Conservation (phyloP, 2,797 vertebrate species). For the Amazona ochrocephala region DNA sequence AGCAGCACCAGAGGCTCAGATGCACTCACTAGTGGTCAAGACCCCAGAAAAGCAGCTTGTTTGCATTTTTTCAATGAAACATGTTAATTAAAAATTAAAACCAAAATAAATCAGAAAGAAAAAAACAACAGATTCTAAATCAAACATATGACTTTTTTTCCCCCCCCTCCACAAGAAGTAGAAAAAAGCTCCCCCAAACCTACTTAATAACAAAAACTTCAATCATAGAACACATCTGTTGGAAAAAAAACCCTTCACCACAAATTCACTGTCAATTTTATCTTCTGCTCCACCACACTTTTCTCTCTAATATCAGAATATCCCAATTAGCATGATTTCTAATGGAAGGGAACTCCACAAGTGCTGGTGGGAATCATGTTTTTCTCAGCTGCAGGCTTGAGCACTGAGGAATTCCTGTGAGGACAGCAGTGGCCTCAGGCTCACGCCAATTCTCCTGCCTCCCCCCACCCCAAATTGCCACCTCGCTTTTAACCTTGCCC, state of each 20-base stretch:
- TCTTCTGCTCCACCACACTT: not conserved
- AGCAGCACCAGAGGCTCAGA: not conserved
- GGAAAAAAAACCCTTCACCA: not conserved
- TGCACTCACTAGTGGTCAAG: not conserved
- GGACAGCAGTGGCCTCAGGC: not conserved
- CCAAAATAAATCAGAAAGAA: not conserved
- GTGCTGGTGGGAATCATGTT: accelerated
- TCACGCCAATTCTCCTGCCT: not conserved
- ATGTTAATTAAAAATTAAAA: not conserved
- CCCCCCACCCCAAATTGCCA: not conserved
- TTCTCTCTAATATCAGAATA: not conserved
- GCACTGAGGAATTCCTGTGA: not conserved
- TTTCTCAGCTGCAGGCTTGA: not conserved
- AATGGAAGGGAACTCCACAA: not conserved
- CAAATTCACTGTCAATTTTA: not conserved
- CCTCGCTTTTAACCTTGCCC: not conserved
- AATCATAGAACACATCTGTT: accelerated
- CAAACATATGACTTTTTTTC: not conserved
- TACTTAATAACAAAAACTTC: not conserved
- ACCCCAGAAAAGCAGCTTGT: not conserved
- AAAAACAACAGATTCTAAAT: not conserved
- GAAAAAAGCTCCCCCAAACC: not conserved
- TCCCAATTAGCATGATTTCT: not conserved
- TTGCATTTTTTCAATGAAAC: not conserved
- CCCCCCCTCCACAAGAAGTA: not conserved